Evolutionary conservation across 1,140 invertebrate species (phyloP).

Genomic region (Drosophila sucinea): DNA sequence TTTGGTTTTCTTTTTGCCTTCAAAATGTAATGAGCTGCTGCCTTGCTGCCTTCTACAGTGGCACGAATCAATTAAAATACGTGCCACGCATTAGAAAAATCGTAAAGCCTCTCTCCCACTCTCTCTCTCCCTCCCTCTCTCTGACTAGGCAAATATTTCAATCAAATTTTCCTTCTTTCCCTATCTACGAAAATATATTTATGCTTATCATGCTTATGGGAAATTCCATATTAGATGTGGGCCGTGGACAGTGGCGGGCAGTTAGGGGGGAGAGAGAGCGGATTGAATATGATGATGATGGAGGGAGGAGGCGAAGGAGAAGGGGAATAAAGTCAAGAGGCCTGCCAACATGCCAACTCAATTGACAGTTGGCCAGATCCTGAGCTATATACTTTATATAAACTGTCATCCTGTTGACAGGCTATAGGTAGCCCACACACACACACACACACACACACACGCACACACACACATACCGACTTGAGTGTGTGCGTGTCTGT

Average conservation of each 20-base stretch:
- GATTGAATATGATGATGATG: not conserved
- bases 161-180: slow-evolving; percentile 45
- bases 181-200: slow-evolving; percentile 45
- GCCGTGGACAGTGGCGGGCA: not conserved
- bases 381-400: slow-evolving; percentile 54
- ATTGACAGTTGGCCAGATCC: slow-evolving; percentile 69
- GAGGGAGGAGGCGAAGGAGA: not conserved
- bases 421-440: slow-evolving; percentile 46
- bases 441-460: slow-evolving; percentile 46
- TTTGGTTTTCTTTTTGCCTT: slow-evolving; percentile 43
- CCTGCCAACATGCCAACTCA: slow-evolving; percentile 79
- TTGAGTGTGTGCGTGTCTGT: slow-evolving; percentile 66
- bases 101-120: not conserved
- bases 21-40: slow-evolving; percentile 70
- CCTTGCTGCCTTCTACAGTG: slow-evolving; percentile 45
- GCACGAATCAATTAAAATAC: slow-evolving; percentile 81
- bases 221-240: slow-evolving; percentile 69
- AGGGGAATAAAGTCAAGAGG: slow-evolving; percentile 64
- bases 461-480: slow-evolving; percentile 19
- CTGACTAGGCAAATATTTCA: slow-evolving; percentile 68
- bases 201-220: slow-evolving; percentile 75
- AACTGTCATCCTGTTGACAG: slow-evolving; percentile 79
- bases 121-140: slow-evolving; percentile 32
- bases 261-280: not conserved
- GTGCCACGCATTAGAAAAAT: slow-evolving; percentile 68